Evolutionary conservation across 30 jellyfish, hydroid and myxozoan species (phyloP).

Genomic region (Morbakka virulenta): DNA sequence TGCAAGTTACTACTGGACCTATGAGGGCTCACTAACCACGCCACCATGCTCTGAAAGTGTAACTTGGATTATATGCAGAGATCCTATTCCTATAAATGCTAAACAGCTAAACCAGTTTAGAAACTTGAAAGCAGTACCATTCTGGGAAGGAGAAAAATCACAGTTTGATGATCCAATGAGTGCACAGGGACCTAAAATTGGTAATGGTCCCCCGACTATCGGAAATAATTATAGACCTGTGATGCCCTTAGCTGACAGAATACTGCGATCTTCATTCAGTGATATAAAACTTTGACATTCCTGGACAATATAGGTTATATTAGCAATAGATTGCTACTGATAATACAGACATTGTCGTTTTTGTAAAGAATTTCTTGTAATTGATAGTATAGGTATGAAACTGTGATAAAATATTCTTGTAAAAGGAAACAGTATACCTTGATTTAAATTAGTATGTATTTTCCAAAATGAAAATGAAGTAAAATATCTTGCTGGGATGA

Average conservation of each 20-base stretch:
- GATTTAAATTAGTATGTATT: no score
- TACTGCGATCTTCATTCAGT: neutral
- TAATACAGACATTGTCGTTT: no score
- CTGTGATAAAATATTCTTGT: no score
- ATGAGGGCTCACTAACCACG: constrained; percentile 96
- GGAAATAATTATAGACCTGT: neutral
- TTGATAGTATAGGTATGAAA: no score
- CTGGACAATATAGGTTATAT: no score
- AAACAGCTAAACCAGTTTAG: constrained; percentile 57
- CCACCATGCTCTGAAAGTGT: constrained; percentile 93
- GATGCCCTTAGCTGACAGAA: neutral
- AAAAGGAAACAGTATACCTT: no score
- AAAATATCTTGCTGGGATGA: no score
- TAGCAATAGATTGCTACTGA: no score
- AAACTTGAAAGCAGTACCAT: constrained; percentile 42
- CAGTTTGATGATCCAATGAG: neutral
- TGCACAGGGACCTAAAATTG: neutral
- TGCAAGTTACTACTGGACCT: constrained; percentile 63
- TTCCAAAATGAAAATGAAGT: no score
- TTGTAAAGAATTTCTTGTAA: no score
- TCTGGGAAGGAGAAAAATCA: constrained; percentile 23
- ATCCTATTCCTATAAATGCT: constrained; percentile 56
- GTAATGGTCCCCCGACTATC: neutral
- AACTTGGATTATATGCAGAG: constrained; percentile 87
- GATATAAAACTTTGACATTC: no score